Evolutionary conservation across 2,113 vertebrate genomes (phyloP).

Genomic region (Callipepla californica): DNA sequence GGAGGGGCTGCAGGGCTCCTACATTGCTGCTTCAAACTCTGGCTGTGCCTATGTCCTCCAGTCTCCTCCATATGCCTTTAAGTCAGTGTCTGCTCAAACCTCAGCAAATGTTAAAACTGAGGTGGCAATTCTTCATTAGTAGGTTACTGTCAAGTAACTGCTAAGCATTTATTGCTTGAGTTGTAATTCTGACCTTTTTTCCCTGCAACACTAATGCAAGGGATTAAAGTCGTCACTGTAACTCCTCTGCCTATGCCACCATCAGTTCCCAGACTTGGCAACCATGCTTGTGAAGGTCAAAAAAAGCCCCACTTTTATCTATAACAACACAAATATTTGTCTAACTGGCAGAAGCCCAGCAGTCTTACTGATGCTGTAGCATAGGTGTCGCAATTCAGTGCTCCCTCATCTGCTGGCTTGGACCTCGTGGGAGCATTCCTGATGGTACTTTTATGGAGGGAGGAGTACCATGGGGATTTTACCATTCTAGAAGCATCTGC

Average conservation of each 20-base stretch:
- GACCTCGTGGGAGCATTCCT: background rate
- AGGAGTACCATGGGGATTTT: background rate
- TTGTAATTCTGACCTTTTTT: background rate
- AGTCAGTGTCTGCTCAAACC: background rate
- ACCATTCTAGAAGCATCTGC: background rate
- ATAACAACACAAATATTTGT: background rate
- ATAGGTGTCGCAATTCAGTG: fast-evolving
- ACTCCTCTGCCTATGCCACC: background rate
- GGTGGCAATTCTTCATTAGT: background rate
- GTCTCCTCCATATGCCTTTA: background rate
- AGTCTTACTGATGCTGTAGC: background rate
- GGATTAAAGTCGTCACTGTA: background rate
- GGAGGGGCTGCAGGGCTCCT: background rate
- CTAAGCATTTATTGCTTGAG: background rate
- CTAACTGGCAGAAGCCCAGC: background rate
- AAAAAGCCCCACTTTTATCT: background rate
- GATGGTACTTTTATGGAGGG: background rate
- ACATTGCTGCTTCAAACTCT: fast-evolving
- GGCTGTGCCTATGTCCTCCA: background rate
- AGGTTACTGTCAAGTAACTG: background rate
- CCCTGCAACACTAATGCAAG: background rate
- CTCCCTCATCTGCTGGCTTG: background rate
- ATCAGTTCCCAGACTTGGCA: background rate
- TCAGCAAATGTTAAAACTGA: background rate
- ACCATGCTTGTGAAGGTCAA: background rate